phyloP scores from a whole-genome alignment of 2,113 vertebrate species.

The Rhinoderma darwinii region DNA sequence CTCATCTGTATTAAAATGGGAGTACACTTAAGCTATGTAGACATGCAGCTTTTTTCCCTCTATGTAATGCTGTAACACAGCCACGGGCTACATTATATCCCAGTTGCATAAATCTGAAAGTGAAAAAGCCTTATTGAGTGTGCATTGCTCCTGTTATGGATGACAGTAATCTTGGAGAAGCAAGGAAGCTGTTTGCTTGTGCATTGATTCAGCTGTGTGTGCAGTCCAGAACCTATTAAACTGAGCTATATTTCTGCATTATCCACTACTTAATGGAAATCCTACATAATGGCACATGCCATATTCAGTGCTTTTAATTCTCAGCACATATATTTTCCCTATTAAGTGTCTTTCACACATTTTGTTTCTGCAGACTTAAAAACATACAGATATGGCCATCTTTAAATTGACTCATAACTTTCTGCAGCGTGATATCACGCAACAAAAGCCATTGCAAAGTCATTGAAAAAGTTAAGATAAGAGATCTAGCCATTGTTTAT shows the following conservation, averaged over 20 bases:
- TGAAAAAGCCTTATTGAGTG: conserved; percentile 9
- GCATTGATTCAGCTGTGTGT: conserved; percentile 40
- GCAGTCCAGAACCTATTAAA: conserved; percentile 35
- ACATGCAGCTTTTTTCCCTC: conserved; percentile 20
- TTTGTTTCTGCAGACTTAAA: background rate
- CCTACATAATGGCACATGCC: background rate
- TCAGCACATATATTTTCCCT: background rate
- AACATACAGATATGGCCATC: background rate
- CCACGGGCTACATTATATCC: conserved; percentile 20
- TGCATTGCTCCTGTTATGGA: background rate
- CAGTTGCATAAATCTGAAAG: conserved; percentile 47
- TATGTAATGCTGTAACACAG: conserved; percentile 28
- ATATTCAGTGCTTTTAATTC: background rate
- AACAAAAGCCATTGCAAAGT: too few species aligned
- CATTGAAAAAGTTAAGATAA: too few species aligned
- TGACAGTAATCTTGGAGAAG: background rate
- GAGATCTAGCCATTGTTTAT: too few species aligned
- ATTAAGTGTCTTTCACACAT: background rate
- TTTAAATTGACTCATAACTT: too few species aligned
- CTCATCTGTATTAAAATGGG: conserved; percentile 55
- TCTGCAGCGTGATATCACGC: too few species aligned
- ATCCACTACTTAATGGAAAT: conserved; percentile 22
- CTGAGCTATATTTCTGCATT: conserved; percentile 32
- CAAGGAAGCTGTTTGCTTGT: conserved; percentile 41
- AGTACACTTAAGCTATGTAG: conserved; percentile 54